These are phyloP conservation scores for Leptosomus discolor DNA, from an alignment of 2,113 vertebrate genomes.

Conservation along the genomic window DNA sequence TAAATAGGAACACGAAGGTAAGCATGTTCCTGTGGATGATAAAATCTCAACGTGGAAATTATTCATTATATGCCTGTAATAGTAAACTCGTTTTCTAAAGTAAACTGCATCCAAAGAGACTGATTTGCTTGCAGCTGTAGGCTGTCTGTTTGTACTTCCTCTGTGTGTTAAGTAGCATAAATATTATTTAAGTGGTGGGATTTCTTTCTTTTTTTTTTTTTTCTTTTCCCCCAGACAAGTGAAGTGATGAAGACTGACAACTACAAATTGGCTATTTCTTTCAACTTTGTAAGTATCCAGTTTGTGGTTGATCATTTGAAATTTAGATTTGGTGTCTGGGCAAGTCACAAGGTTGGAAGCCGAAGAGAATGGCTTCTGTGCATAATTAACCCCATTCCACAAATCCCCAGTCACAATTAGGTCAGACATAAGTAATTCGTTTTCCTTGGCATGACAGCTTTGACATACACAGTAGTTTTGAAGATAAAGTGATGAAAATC, in stretches of 20 bases:
- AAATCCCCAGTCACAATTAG: neutral
- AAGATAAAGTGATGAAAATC: neutral
- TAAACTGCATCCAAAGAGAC: neutral
- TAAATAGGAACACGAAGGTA: neutral
- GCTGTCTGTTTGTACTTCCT: neutral
- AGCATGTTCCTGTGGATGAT: neutral
- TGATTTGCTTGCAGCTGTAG: neutral
- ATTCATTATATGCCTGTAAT: neutral
- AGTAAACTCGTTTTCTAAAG: neutral
- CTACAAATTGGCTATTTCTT: neutral
- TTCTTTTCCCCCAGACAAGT: neutral
- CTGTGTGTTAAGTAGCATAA: neutral
- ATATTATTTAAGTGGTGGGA: neutral
- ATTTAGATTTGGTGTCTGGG: neutral
- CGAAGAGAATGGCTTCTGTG: neutral
- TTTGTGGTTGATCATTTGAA: neutral
- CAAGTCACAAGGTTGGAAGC: neutral
- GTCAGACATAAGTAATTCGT: neutral
- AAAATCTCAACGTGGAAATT: neutral
- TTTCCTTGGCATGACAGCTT: neutral
- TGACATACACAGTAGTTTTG: neutral
- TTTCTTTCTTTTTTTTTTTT: neutral
- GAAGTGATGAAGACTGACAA: neutral
- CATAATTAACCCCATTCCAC: neutral
- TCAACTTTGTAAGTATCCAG: neutral